phyloP scores from a whole-genome alignment of 2,888 invertebrate genomes.

The Melinopterus prodromus region DNA sequence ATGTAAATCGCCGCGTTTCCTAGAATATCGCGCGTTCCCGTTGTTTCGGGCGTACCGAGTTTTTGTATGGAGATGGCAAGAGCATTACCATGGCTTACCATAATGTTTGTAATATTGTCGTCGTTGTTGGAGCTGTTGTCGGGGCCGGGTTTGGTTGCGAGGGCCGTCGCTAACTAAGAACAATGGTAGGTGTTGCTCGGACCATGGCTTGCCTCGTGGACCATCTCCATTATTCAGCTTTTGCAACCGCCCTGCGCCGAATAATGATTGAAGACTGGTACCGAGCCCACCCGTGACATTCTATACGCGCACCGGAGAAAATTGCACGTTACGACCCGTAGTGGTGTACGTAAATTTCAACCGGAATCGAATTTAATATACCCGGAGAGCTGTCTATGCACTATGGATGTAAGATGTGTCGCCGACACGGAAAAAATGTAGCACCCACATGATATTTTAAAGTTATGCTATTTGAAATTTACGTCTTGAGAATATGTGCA shows the following conservation, averaged over 20 bases:
- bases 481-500: too few relatives aligned
- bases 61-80: conserved; percentile 55
- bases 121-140: conserved; percentile 26
- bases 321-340: background rate
- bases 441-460: too few relatives aligned
- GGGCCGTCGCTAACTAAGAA: conserved; percentile 42
- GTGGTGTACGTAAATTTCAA: background rate
- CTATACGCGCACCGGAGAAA: background rate
- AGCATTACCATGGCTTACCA: conserved; percentile 51
- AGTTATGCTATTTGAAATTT: too few relatives aligned
- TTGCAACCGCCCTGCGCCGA: conserved; percentile 20
- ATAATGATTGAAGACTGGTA: conserved; percentile 22
- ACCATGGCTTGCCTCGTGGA: conserved; percentile 17
- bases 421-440: too few relatives aligned
- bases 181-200: conserved; percentile 54
- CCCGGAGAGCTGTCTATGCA: too few relatives aligned
- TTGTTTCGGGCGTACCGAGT: conserved; percentile 32
- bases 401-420: too few relatives aligned
- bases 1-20: conserved; percentile 52
- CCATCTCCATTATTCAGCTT: conserved; percentile 14
- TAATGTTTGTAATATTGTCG: conserved; percentile 54
- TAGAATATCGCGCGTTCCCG: conserved; percentile 41
- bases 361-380: too few relatives aligned
- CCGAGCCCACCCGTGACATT: background rate
- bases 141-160: conserved; percentile 46